Base-by-base conservation (phyloP, 37 sponge, comb jelly and placozoan species). In the Aphrocallistes beatrix region DNA sequence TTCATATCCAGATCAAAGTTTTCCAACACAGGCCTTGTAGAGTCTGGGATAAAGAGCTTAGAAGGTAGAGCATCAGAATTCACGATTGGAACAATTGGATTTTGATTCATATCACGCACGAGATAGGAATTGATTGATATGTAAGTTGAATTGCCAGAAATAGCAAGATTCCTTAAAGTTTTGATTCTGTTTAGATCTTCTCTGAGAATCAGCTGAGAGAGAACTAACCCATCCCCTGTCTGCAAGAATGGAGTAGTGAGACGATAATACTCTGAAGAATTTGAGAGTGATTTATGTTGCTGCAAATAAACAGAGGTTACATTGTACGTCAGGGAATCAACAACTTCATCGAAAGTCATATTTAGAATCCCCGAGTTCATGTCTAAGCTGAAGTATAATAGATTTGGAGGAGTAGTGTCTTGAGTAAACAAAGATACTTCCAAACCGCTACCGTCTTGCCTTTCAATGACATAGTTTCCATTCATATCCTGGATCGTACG, bases 261-360 rank as follows among this genome's bases (percentile, higher is more conserved):
- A 37, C 81, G 82, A 47, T 90, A 94, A 23, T 17, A 85, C 84
- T 89, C 87, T 0, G 86, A 83, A 0, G 45, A 19, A 37, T 87
- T 87, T 10, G 30, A 45, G 37, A 37, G 38, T 10, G 37, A 23
- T 10, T n/a, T 0, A 32, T 83, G 42, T 37, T 83, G 88, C 51
- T 86, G 86, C 16, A 95, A 85, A 0, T 89, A 88, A 17, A 95
- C 88, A 82, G 91, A 51, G 9, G 38, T 50, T 17, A 86, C 82
- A 69, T 88, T 75, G 16, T 93, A 83, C 0, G 90, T 81, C 38
- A 84, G 87, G 0, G 96, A 37, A 42, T 93, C 87, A 19, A 95
- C 92, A 38, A 92, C 91, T 87, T 95, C 96, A 85, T 93, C 91
- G 89, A 95, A 95, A 9, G 93, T 93, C 0, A 95, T 84, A 8